These are phyloP conservation scores for Sinocyclocheilus anshuiensis DNA, from an alignment of 2,113 vertebrate genomes.

Conservation along the genomic window DNA sequence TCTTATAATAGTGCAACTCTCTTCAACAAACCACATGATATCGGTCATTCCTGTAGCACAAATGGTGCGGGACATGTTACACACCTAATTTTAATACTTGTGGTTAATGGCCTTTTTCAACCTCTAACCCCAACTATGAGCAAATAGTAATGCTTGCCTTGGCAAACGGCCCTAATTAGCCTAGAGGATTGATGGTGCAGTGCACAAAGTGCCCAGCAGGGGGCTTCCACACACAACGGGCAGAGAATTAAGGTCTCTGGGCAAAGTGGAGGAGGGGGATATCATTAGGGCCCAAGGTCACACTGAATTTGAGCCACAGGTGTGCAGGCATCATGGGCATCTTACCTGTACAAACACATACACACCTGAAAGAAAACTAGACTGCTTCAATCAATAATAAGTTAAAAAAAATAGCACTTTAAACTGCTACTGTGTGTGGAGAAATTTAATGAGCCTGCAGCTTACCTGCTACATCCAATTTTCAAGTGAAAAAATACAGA, in stretches of 20 bases:
- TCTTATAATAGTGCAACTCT: not conserved
- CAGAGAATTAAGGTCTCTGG: not conserved
- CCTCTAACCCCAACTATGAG: not conserved
- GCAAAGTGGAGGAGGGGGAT: not conserved
- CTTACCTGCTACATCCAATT: constrained; percentile 34
- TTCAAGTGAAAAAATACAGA: constrained; percentile 17
- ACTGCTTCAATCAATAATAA: constrained; percentile 33
- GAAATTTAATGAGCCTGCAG: constrained; percentile 41
- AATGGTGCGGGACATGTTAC: not conserved
- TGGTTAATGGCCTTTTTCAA: not conserved
- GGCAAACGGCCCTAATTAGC: not conserved
- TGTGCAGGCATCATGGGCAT: not conserved
- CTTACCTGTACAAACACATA: not conserved
- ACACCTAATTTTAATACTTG: not conserved
- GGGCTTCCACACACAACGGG: not conserved
- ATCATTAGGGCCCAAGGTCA: constrained; percentile 10
- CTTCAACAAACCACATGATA: not conserved
- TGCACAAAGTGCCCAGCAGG: constrained; percentile 17
- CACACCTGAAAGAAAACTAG: constrained; percentile 15
- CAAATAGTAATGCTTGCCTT: not conserved
- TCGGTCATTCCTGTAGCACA: not conserved
- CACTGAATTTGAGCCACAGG: constrained; percentile 38
- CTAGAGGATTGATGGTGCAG: not conserved
- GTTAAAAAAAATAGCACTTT: constrained; percentile 18
- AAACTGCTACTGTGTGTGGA: constrained; percentile 31